A percentile compares a stretch with the other conserved stretches of the same genome.
These are phyloP conservation scores for Lagorchestes hirsutus DNA, from an alignment of 2,797 vertebrate species.

Conservation along the genomic window DNA sequence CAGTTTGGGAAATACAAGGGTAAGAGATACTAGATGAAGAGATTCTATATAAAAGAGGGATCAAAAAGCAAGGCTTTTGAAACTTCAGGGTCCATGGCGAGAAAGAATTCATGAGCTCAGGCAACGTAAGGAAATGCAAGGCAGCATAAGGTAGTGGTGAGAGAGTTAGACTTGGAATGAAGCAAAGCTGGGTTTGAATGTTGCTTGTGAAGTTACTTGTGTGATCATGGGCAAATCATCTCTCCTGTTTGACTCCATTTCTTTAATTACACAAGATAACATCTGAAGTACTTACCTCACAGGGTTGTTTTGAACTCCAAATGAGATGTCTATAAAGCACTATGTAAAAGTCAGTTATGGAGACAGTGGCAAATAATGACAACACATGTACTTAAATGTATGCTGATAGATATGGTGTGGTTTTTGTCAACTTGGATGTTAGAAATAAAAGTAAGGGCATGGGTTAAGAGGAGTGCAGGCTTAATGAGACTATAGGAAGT, in stretches of 20 bases:
- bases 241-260: neutral
- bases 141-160: neutral
- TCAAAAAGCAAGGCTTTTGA: neutral
- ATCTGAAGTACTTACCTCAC: neutral
- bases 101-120: neutral
- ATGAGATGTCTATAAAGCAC: neutral
- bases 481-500: conserved; percentile 16
- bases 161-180: neutral
- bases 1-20: conserved; percentile 19
- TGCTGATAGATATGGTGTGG: conserved; percentile 7
- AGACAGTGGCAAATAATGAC: neutral
- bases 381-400: neutral
- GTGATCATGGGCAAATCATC: neutral
- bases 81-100: neutral
- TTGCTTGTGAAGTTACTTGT: neutral
- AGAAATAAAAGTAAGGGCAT: neutral
- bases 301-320: neutral
- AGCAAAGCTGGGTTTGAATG: neutral
- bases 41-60: neutral
- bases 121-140: neutral
- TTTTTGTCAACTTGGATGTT: conserved; percentile 3
- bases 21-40: conserved; percentile 20
- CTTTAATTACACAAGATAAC: neutral
- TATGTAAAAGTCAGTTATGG: neutral
- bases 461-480: conserved; percentile 23